Base-by-base conservation (phyloP, 2,888 invertebrate species). In the Litoditis marina region DNA sequence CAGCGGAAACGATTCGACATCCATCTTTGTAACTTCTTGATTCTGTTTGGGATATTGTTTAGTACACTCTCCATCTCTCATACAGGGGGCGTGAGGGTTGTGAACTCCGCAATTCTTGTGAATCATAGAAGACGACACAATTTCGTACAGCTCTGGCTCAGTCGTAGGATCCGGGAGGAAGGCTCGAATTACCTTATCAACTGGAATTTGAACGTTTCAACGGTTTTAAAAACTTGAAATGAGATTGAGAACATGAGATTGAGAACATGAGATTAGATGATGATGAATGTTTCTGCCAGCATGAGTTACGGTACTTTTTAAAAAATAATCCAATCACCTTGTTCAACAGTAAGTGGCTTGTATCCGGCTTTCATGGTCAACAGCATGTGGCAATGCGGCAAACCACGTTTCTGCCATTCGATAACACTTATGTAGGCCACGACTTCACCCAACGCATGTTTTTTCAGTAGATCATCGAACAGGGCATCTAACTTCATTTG, bases 41-140 rank as follows among this genome's bases (percentile, higher is more conserved):
- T 80, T 77, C 2, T 69, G 64, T 60, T 82, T 79, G 13, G 84
- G 84, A 67, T 78, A 85, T 4, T 70, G 68, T 71, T 85, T 85
- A 1, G 77, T 69, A 74, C 85, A 85, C 1, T 4, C 19, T 3
- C 31, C 53, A 46, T 53, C 25, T 0, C 13, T 49, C 84, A 84
- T 85, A 74, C 84, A 85, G 1, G 83, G 80, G 32, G 83, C 36
- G 5, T 57, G 42, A 27, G 62, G 60, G 55, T 81, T 80, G 6
- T 60, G 30, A 5, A 22, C 30, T 6, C 78, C 80, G 54, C 79
- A 80, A 6, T 74, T 74, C 0, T 75, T 64, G 64, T 79, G 80
- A 2, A 81, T 59, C 77, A 76, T 81, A 11, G 56, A 36, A 1
- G 42, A 68, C 2, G 51, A 25, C 5, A 81, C 66, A 13, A 71